These are phyloP conservation scores for Gymnocephalus cernua DNA, from an alignment of 2,113 vertebrate species.

Conservation along the genomic window DNA sequence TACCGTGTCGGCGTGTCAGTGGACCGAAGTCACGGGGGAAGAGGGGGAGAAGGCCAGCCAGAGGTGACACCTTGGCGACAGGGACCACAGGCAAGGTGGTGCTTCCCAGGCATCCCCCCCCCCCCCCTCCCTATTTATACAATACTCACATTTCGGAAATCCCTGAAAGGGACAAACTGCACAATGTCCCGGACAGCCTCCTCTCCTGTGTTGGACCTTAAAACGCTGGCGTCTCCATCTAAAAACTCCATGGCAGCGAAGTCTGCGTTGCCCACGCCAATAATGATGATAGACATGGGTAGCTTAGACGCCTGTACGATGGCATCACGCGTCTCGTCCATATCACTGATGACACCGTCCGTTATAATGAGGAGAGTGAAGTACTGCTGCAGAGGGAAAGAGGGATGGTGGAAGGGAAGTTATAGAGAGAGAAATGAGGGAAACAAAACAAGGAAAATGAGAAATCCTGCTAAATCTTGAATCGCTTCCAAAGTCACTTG, in stretches of 20 bases:
- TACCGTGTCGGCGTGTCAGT: no score
- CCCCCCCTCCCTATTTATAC: no score
- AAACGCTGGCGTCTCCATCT: slow-evolving; percentile 91
- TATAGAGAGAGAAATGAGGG: background rate
- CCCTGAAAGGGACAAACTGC: slow-evolving; percentile 98
- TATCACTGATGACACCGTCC: slow-evolving; percentile 98
- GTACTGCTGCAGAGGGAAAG: slow-evolving; percentile 89
- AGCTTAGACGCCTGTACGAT: slow-evolving; percentile 96
- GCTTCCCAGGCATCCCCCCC: no score
- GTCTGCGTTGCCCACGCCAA: slow-evolving; percentile 97
- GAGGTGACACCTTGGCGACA: no score
- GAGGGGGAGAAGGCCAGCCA: no score
- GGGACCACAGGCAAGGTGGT: no score
- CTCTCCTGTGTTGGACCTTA: slow-evolving; percentile 93
- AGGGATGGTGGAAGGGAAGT: background rate
- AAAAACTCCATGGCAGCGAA: slow-evolving; percentile 98
- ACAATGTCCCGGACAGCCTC: slow-evolving; percentile 95
- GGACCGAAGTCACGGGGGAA: no score
- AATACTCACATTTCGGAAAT: slow-evolving; percentile 94
- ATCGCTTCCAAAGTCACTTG: background rate
- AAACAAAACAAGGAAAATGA: background rate
- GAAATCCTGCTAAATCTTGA: background rate
- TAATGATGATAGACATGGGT: slow-evolving; percentile 99
- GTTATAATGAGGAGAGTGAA: slow-evolving; percentile 99
- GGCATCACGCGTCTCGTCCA: slow-evolving; percentile 95